A percentile compares a stretch with the other conserved stretches of the same genome.
Evolutionary conservation across 2,797 vertebrate genomes (phyloP).

Genomic region (Pipistrellus pipistrellus): DNA sequence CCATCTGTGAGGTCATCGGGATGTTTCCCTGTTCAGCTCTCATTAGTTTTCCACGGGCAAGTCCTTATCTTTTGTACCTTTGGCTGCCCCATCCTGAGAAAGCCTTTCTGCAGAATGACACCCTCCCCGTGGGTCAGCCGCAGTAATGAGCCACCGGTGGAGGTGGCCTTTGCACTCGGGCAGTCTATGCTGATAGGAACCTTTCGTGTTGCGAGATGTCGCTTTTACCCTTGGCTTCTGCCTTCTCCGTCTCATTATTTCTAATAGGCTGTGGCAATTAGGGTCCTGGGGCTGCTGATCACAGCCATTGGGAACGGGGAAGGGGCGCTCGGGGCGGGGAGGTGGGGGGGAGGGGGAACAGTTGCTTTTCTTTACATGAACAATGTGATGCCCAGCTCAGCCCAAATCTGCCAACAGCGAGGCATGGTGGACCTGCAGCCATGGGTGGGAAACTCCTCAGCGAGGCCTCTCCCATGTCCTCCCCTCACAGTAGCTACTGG

Average conservation of each 20-base stretch:
- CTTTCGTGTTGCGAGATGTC: slow-evolving; percentile 86
- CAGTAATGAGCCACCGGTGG: slow-evolving; percentile 92
- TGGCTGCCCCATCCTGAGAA: slow-evolving; percentile 92
- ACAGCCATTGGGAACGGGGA: slow-evolving; percentile 77
- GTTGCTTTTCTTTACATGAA: slow-evolving; percentile 80
- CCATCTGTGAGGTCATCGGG: slow-evolving; percentile 93
- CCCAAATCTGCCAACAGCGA: slow-evolving; percentile 65
- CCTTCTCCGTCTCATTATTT: slow-evolving; percentile 92
- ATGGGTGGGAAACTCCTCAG: slow-evolving; percentile 73
- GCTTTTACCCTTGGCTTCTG: slow-evolving; percentile 87
- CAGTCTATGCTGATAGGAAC: slow-evolving; percentile 91
- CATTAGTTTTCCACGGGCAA: slow-evolving; percentile 93
- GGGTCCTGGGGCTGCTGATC: slow-evolving; percentile 87
- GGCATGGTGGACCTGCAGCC: slow-evolving; percentile 24
- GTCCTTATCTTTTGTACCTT: slow-evolving; percentile 92
- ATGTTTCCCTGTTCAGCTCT: slow-evolving; percentile 92
- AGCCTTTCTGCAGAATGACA: slow-evolving; percentile 90
- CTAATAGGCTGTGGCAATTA: slow-evolving; percentile 92
- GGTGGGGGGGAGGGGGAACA: slow-evolving; percentile 67
- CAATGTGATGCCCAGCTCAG: slow-evolving; percentile 80
- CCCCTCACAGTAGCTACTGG: slow-evolving; percentile 2
- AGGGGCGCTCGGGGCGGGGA: slow-evolving; percentile 46
- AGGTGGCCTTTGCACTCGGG: slow-evolving; percentile 88
- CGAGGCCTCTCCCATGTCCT: slow-evolving; percentile 58
- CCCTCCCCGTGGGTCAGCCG: slow-evolving; percentile 91